Conservation (phyloP, 2,888 invertebrate genomes). For the Epistrophe grossulariae region DNA sequence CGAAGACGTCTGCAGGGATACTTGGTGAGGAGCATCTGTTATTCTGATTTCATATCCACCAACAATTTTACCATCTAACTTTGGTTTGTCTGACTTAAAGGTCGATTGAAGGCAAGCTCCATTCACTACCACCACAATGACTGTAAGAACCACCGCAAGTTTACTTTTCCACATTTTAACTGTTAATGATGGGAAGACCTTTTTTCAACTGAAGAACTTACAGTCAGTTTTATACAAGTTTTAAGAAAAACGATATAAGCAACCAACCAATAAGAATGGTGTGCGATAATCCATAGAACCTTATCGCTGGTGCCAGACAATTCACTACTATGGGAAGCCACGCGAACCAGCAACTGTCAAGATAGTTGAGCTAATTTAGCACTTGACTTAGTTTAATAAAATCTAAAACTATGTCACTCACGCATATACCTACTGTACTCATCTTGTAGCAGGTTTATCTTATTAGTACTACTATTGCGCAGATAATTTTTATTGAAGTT, state of each 20-base stretch:
- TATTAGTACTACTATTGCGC: slow-evolving; percentile 45
- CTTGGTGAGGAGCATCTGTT: slow-evolving; percentile 82
- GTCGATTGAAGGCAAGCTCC: slow-evolving; percentile 55
- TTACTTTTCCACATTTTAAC: slow-evolving; percentile 40
- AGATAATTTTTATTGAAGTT: slow-evolving; percentile 5
- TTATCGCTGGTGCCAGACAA: slow-evolving; percentile 25
- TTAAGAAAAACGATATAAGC: slow-evolving; percentile 47
- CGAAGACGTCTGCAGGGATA: slow-evolving; percentile 81
- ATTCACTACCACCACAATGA: slow-evolving; percentile 11
- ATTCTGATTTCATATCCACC: slow-evolving; percentile 83
- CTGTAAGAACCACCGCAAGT: neutral
- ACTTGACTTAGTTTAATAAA: slow-evolving; percentile 54
- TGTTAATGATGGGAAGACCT: slow-evolving; percentile 14
- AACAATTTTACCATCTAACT: slow-evolving; percentile 83
- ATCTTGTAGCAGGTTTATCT: slow-evolving; percentile 50
- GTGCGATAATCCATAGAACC: slow-evolving; percentile 40
- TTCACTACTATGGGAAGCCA: slow-evolving; percentile 32
- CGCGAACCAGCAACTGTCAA: neutral
- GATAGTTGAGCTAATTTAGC: slow-evolving; percentile 36
- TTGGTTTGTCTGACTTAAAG: slow-evolving; percentile 77
- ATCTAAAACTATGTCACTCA: slow-evolving; percentile 44
- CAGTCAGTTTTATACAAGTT: slow-evolving; percentile 55
- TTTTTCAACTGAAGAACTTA: slow-evolving; percentile 18
- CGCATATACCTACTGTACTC: neutral
- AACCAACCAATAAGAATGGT: slow-evolving; percentile 34